These are phyloP conservation scores for Aplysia californica DNA, from an alignment of 1,140 invertebrate genomes.

Conservation along the genomic window DNA sequence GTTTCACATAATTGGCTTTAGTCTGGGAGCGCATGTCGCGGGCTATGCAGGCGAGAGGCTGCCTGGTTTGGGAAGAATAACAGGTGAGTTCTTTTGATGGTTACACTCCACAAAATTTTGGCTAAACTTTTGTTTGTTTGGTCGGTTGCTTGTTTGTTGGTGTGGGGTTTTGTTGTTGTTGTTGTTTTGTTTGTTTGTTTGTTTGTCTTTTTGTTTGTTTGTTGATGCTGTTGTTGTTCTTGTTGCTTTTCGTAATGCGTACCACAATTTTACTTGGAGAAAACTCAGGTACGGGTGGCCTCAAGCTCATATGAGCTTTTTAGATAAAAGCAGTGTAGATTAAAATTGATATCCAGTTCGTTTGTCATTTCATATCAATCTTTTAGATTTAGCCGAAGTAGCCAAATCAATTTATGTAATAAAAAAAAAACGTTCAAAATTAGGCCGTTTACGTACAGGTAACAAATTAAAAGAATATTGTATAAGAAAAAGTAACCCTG, in stretches of 20 bases:
- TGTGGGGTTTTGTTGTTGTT: not conserved
- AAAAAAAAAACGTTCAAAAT: too few relatives aligned
- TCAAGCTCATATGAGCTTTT: too few relatives aligned
- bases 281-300: too few relatives aligned
- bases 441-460: too few relatives aligned
- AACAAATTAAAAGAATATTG: too few relatives aligned
- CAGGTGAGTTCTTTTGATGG: constrained; percentile 61
- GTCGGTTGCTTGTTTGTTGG: not conserved
- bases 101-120: not conserved
- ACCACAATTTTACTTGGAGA: not conserved
- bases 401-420: too few relatives aligned
- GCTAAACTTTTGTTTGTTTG: not conserved
- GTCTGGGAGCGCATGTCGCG: constrained; percentile 61
- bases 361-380: too few relatives aligned
- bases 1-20: constrained; percentile 63
- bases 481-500: too few relatives aligned
- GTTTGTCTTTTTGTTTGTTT: not conserved
- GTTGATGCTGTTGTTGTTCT: not conserved
- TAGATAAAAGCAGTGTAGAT: too few relatives aligned
- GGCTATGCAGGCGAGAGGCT: constrained; percentile 56
- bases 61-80: constrained; percentile 77
- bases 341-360: too few relatives aligned
- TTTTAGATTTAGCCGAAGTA: too few relatives aligned
- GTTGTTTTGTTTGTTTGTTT: not conserved
- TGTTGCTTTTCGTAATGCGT: not conserved